Evolutionary conservation across 92 coral and sea anemone species (phyloP), one percentile per base, ranked within the genome.

Genomic region (Micromussa lordhowensis): DNA sequence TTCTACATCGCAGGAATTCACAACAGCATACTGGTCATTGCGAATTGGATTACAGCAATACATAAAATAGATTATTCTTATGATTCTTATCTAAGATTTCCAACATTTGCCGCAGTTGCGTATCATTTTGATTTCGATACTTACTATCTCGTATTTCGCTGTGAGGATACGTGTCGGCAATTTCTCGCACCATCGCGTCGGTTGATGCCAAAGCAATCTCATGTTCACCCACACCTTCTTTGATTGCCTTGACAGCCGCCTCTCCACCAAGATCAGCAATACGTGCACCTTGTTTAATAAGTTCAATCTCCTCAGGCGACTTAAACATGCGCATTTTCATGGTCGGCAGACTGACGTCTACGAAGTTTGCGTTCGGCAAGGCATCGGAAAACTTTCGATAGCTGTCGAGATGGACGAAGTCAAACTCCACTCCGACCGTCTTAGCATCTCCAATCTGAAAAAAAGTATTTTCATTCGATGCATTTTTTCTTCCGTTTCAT

Each of bases 261-360:
- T 89, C 95, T 4, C 96, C 96, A 28, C 99, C 99, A 61, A 96
- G 85, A 74, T 96, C 99, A 59, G 94, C 93, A 63, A 95, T 92
- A 51, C 95, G 93, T 22, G 99, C 98, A 14, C 99, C 98, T 31
- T 95, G 91, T 36, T 86, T 95, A n/a, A 91, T 96, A 59, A 90
- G 92, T 75, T 88, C 96, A 58, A 96, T 95, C 90, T 96, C 99
- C 75, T 96, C 98, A 7, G 91, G 76, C 3, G 99, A 96, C 77
- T 96, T 96, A 13, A 95, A 36, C 96, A 96, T 94, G 28, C 99
- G 92, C 96, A 96, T 95, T 78, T 66, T 82, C 99, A 96, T 96
- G 70, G 96, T 92, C 29, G 98, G 89, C 19, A 90, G 90, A 10
- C 94, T 89, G 28, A 95, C 95, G 79, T 96, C 96, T n/a, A 91